Percentiles rank a stretch among this genome's conserved stretches.
Evolutionary conservation across 2,113 vertebrate species (phyloP).

Genomic region (Lepus americanus): DNA sequence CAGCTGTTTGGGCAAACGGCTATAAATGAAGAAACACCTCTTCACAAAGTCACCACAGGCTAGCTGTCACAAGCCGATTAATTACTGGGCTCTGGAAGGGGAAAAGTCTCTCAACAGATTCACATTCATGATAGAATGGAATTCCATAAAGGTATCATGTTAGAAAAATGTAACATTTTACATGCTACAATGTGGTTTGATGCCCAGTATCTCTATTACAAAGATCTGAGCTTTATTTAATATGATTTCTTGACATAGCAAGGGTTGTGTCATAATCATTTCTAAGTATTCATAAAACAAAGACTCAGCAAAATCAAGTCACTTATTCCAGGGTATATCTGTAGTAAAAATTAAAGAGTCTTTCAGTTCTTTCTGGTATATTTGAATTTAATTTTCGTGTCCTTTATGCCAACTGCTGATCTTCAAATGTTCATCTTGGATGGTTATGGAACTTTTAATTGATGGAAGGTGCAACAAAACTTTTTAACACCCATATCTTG

Average conservation of each 20-base stretch:
- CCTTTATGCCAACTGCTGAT: background rate
- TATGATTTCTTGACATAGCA: background rate
- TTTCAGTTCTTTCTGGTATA: background rate
- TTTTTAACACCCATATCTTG: background rate
- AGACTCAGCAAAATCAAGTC: slow-evolving; percentile 15
- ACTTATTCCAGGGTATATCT: background rate
- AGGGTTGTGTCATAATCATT: background rate
- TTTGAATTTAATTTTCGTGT: background rate
- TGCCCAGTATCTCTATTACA: background rate
- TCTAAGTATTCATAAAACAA: background rate
- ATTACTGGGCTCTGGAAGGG: background rate
- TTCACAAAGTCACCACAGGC: background rate
- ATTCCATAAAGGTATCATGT: background rate
- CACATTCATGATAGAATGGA: background rate
- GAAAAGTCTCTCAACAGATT: background rate
- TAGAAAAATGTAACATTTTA: background rate
- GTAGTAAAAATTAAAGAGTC: background rate
- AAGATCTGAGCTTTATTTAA: background rate
- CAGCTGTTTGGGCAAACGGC: background rate
- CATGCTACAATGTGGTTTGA: background rate
- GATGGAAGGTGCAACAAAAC: background rate
- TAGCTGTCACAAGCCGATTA: background rate
- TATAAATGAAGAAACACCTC: background rate
- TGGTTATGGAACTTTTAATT: background rate
- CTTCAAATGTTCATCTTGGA: background rate